These are phyloP conservation scores for Orthosia gracilis DNA, from an alignment of 2,888 invertebrate species.

Conservation along the genomic window DNA sequence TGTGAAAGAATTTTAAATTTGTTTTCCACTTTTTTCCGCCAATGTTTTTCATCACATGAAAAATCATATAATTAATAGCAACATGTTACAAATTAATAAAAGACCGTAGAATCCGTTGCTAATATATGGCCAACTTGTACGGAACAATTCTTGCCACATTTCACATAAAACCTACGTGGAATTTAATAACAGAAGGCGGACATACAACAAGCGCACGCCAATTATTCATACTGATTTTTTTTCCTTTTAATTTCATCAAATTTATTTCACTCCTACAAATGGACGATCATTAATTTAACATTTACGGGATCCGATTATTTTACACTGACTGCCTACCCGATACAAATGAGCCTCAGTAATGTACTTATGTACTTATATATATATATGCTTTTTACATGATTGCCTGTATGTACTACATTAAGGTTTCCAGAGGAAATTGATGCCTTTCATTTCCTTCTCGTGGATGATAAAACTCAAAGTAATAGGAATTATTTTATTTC, in stretches of 20 bases:
- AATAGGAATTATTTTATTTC: constrained; percentile 24
- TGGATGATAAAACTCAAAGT: constrained; percentile 25
- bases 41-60: not conserved
- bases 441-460: constrained; percentile 63
- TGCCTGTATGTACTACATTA: constrained; percentile 57
- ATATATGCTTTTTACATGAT: constrained; percentile 55
- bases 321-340: constrained; percentile 66
- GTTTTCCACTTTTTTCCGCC: not conserved
- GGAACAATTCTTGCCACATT: constrained; percentile 50
- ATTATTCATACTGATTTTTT: constrained; percentile 80
- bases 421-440: constrained; percentile 60
- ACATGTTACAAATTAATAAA: constrained; percentile 39
- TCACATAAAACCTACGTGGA: constrained; percentile 67
- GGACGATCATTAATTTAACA: constrained; percentile 80
- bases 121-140: constrained; percentile 49
- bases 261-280: constrained; percentile 85
- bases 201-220: constrained; percentile 71
- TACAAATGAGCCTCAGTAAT: constrained; percentile 69
- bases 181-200: constrained; percentile 73
- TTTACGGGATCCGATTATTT: constrained; percentile 80
- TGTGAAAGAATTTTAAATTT: not conserved
- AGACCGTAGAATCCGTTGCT: constrained; percentile 15
- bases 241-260: constrained; percentile 83
- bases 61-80: constrained; percentile 31
- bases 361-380: constrained; percentile 42